Base-by-base conservation (phyloP, 2,888 invertebrate genomes). In the Poecilobothrus nobilitatus region DNA sequence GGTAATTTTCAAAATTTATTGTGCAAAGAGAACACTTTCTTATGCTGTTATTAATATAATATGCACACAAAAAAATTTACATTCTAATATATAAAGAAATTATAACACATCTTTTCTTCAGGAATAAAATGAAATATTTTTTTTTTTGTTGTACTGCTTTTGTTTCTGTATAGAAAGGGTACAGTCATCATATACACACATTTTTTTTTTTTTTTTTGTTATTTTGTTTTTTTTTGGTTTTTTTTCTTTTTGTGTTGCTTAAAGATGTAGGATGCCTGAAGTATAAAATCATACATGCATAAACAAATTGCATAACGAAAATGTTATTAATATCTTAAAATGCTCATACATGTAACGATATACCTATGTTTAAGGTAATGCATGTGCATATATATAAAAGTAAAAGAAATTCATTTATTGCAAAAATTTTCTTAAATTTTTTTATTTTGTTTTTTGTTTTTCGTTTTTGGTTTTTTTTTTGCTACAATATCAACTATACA, bases 271-370 rank as follows among this genome's bases (percentile, higher is more conserved):
- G 27, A 27, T 27, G 27, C 27, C 27, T 2, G 27, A 27, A 27
- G 27, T 27, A 27, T 27, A 27, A 27, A 27, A 27, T 27, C n/a
- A 53, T 53, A 15, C 53, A 53, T 53, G 53, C n/a, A 53, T 18
- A 15, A 53, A 53, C 53, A 53, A 53, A 53, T 53, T 53, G 53
- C 53, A 53, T 53, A 53, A 53, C 53, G 53, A 53, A 53, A 6
- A 53, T 18, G 53, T 53, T 53, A 53, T 53, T 53, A 53, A 53
- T 53, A 53, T 53, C 53, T 53, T 53, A 53, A 53, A 53, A 53
- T 53, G 15, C 6, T 53, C 15, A 53, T 41, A 8, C 41, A 41
- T 41, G 41, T 27, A 27, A 10, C 37, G 1, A 37, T 12, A 37
- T 37, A 37, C 10, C 2, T 37, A 37, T 27, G 27, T 5, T 4